These are phyloP conservation scores for Torymus aiolomorphi DNA, from an alignment of 2,888 invertebrate genomes.

Conservation along the genomic window DNA sequence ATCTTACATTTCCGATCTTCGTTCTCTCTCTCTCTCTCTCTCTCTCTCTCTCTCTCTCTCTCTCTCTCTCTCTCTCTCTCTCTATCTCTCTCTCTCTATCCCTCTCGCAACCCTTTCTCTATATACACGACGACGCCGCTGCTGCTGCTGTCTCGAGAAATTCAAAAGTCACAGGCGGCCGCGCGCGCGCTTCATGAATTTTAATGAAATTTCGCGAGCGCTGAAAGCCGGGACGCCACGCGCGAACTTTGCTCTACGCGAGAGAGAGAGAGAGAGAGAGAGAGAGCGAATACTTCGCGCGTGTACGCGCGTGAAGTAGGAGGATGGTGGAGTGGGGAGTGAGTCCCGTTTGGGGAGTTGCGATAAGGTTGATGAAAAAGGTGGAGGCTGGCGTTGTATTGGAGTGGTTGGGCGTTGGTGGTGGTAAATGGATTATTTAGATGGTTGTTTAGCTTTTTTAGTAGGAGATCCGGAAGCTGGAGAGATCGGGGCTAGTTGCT, in stretches of 20 bases:
- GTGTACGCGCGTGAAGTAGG: not conserved
- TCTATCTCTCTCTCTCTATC: not conserved
- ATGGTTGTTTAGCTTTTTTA: too few relatives aligned
- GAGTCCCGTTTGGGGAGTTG: too few relatives aligned
- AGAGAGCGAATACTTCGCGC: slow-evolving; percentile 18
- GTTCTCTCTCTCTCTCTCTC: not conserved
- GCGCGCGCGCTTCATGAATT: slow-evolving; percentile 72
- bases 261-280: too few relatives aligned
- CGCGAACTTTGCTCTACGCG: slow-evolving; percentile 34
- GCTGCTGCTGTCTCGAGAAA: slow-evolving; percentile 59
- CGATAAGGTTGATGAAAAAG: too few relatives aligned
- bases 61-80: not conserved
- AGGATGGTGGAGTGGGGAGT: too few relatives aligned
- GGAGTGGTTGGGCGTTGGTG: too few relatives aligned
- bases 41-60: too few relatives aligned
- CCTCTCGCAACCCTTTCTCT: slow-evolving; percentile 1
- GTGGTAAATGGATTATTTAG: too few relatives aligned
- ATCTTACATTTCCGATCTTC: slow-evolving; percentile 48
- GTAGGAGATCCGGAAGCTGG: too few relatives aligned
- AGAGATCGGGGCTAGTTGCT: too few relatives aligned
- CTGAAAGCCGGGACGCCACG: slow-evolving; percentile 42
- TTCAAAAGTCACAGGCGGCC: slow-evolving; percentile 68
- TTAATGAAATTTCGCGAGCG: slow-evolving; percentile 67
- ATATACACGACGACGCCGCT: not conserved
- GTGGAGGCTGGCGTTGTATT: too few relatives aligned